phyloP scores from a whole-genome alignment of 2,797 vertebrate species.

The Bothrops alternatus region DNA sequence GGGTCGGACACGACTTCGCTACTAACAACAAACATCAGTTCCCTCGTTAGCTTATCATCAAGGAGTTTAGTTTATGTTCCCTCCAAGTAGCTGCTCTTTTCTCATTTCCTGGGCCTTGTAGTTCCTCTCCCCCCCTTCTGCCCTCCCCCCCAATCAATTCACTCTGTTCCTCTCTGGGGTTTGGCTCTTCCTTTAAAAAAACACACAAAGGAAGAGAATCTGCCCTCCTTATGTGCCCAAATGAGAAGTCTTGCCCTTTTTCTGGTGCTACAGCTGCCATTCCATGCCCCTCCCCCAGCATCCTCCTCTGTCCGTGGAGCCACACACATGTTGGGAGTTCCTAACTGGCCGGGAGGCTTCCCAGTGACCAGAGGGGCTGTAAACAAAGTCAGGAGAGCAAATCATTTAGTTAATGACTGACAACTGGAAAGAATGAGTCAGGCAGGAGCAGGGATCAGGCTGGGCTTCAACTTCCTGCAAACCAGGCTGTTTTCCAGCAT shows the following conservation, averaged over 20 bases:
- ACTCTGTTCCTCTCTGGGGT: background rate
- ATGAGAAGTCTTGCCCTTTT: background rate
- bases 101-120: background rate
- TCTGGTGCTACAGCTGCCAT: background rate
- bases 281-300: background rate
- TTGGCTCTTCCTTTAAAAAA: too few species aligned
- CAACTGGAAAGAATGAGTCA: background rate
- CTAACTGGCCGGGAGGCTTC: background rate
- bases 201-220: background rate
- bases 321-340: background rate
- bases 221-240: background rate
- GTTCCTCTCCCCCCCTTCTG: background rate
- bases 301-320: background rate
- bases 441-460: background rate
- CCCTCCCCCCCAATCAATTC: background rate
- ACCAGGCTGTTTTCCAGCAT: background rate
- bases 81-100: background rate
- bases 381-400: background rate
- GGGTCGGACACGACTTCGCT: too few species aligned
- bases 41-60: background rate
- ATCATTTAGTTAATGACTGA: conserved; percentile 11
- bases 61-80: background rate
- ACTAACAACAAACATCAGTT: background rate
- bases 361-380: background rate
- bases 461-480: background rate